Conservation (phyloP, 2,797 vertebrate genomes). For the Karalla daura region DNA sequence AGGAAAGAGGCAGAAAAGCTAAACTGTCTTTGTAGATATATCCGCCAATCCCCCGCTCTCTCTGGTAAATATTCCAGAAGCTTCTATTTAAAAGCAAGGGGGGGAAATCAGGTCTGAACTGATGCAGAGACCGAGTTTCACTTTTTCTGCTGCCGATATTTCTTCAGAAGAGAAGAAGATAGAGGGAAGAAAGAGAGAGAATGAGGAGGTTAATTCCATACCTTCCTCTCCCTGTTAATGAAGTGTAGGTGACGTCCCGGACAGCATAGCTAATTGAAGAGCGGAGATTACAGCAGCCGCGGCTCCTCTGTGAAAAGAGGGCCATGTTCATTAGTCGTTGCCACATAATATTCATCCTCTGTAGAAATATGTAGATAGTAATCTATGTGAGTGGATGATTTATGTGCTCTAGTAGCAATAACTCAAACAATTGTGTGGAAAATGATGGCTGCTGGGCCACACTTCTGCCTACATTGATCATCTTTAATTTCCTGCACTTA, state of each 20-base stretch:
- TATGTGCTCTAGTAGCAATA: constrained; percentile 25
- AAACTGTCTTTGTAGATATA: constrained; percentile 71
- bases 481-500: constrained; percentile 5
- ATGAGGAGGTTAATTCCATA: constrained; percentile 54
- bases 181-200: constrained; percentile 2
- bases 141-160: constrained; percentile 57
- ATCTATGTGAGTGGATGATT: constrained; percentile 57
- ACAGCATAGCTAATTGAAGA: constrained; percentile 76
- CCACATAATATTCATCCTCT: constrained; percentile 70
- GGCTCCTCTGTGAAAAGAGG: constrained; percentile 69
- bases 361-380: constrained; percentile 63
- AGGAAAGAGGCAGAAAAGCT: constrained; percentile 60
- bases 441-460: background rate
- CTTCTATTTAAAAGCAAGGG: constrained; percentile 51
- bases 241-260: constrained; percentile 75
- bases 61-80: constrained; percentile 60
- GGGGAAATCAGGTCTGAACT: constrained; percentile 57
- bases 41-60: constrained; percentile 1
- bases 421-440: constrained; percentile 33
- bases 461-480: background rate
- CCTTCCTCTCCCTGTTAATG: constrained; percentile 70
- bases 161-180: constrained; percentile 33
- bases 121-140: constrained; percentile 51
- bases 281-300: constrained; percentile 74
- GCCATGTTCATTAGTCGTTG: constrained; percentile 71